These are phyloP conservation scores for Brenthis ino DNA, from an alignment of 2,888 invertebrate species.

Conservation along the genomic window DNA sequence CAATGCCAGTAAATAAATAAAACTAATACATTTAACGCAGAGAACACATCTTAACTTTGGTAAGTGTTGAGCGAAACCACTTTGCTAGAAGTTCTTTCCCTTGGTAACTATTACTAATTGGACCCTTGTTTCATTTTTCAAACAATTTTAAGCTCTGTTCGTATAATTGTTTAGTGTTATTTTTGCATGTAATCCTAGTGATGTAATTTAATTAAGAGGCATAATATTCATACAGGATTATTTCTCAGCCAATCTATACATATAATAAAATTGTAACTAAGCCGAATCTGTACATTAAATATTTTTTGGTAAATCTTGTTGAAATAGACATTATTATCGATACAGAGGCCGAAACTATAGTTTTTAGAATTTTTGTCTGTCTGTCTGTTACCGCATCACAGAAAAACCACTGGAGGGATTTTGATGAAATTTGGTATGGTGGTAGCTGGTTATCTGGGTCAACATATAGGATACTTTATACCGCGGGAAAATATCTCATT, in stretches of 20 bases:
- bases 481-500: too few relatives aligned
- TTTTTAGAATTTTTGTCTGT: too few relatives aligned
- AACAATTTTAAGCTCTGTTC: background rate
- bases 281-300: too few relatives aligned
- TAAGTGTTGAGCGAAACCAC: slow-evolving; percentile 16
- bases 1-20: background rate
- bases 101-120: slow-evolving; percentile 6
- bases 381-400: too few relatives aligned
- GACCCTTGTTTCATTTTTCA: background rate
- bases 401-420: too few relatives aligned
- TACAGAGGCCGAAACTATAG: too few relatives aligned
- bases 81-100: slow-evolving; percentile 5
- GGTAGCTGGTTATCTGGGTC: too few relatives aligned
- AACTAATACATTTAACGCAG: background rate
- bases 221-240: slow-evolving; percentile 6
- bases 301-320: too few relatives aligned
- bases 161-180: background rate
- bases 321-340: too few relatives aligned
- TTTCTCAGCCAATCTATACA: background rate
- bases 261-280: too few relatives aligned
- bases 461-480: too few relatives aligned
- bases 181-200: background rate
- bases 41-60: background rate
- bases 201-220: slow-evolving; percentile 13
- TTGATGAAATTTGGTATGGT: too few relatives aligned